These are phyloP conservation scores for Cotesia glomerata DNA, from an alignment of 1,140 invertebrate genomes.

Conservation along the genomic window DNA sequence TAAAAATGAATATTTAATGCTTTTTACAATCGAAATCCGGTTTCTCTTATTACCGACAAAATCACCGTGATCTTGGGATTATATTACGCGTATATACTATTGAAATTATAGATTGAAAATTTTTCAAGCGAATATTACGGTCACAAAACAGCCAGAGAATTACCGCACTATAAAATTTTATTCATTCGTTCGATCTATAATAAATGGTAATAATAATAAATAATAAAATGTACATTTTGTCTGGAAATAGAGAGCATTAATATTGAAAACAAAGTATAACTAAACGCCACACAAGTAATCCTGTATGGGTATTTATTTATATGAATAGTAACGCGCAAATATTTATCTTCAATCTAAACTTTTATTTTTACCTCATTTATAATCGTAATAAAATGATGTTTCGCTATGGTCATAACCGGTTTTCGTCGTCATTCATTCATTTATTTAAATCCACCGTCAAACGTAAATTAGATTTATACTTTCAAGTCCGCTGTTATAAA, in stretches of 20 bases:
- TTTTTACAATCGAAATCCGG: not conserved
- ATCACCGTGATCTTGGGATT: conserved; percentile 10
- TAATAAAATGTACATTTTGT: not conserved
- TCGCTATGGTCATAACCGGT: not conserved
- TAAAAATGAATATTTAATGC: too few species aligned
- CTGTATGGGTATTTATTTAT: too few species aligned
- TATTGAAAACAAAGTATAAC: too few species aligned
- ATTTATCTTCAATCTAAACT: too few species aligned
- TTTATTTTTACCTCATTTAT: not conserved
- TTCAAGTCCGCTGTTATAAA: not conserved
- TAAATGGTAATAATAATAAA: not conserved
- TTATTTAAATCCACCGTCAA: not conserved
- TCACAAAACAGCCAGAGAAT: not conserved
- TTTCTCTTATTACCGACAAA: not conserved
- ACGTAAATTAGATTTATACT: not conserved
- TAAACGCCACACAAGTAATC: too few species aligned
- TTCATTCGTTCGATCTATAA: not conserved
- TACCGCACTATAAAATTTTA: not conserved
- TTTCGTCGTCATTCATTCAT: not conserved
- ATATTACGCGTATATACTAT: conserved; percentile 11
- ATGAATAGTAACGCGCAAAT: too few species aligned
- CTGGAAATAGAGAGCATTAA: too few species aligned
- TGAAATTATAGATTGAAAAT: not conserved
- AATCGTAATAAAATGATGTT: not conserved
- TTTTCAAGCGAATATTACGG: not conserved